These are phyloP conservation scores for Lordiphosa collinella DNA, from an alignment of 1,140 invertebrate species.

Conservation along the genomic window DNA sequence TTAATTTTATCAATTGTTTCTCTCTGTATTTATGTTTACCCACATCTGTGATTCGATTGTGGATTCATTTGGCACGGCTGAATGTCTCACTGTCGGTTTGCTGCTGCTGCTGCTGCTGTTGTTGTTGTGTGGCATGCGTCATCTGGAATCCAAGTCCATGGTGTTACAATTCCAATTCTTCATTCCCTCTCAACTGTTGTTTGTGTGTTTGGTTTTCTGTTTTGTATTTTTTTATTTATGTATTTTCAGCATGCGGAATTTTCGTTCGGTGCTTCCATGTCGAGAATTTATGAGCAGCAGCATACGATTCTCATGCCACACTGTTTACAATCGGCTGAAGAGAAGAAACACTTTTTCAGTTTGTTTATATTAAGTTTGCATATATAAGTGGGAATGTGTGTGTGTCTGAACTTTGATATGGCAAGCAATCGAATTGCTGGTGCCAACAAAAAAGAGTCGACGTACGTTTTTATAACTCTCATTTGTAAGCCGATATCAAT, in stretches of 20 bases:
- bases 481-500: conserved; percentile 29
- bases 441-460: conserved; percentile 30
- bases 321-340: too few species aligned
- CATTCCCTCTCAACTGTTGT: conserved; percentile 19
- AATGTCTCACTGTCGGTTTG: not conserved
- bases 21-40: conserved; percentile 47
- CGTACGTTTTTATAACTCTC: conserved; percentile 12
- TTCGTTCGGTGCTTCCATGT: too few species aligned
- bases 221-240: conserved; percentile 10
- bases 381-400: not conserved
- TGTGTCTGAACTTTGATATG: not conserved
- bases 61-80: conserved; percentile 1
- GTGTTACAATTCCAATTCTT: conserved; percentile 6
- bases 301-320: not conserved
- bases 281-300: conserved; percentile 30
- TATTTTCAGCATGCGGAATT: conserved; percentile 24
- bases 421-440: conserved; percentile 25
- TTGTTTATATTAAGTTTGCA: not conserved
- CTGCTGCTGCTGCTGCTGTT: not conserved
- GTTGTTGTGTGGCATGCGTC: conserved; percentile 1
- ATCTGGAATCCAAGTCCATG: not conserved
- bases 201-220: conserved; percentile 45
- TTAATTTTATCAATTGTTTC: conserved; percentile 50
- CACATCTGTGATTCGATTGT: conserved; percentile 37
- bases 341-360: too few species aligned